Conservation (phyloP, 2,113 vertebrate genomes). For the human (Homo sapiens) region GRCh38 chr2:141834501-141835000, state of each 20-base stretch:
- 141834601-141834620: too few relatives aligned
- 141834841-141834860: constrained; percentile 18
- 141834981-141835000: neutral
- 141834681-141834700: neutral
- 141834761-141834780: neutral
- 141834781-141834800: neutral
- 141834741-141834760: neutral
- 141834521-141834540: neutral
- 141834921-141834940: neutral
- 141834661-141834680: fast-evolving
- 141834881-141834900: neutral
- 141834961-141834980: neutral
- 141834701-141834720: neutral
- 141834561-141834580: neutral
- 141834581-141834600: neutral
- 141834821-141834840: neutral
- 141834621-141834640: neutral
- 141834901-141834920: neutral
- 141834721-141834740: neutral
- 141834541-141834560: neutral
- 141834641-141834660: neutral
- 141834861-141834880: neutral
- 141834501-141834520: neutral
- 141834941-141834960: neutral
- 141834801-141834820: neutral